Base-by-base conservation (phyloP, 2,888 invertebrate species). In the Miltochrista miniata region DNA sequence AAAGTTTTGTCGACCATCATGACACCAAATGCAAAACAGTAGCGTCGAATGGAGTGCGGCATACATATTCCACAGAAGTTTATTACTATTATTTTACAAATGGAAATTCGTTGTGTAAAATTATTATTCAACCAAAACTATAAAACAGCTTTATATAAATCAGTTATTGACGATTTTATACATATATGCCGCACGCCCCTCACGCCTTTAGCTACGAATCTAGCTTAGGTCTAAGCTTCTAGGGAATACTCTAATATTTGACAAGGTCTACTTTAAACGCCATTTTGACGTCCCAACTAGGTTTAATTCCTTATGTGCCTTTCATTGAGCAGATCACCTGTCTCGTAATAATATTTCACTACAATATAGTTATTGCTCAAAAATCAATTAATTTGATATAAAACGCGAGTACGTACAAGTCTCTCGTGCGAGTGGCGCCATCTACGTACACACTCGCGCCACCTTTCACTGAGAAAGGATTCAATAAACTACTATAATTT, bases 261-360 rank as follows among this genome's bases (percentile, higher is more conserved):
- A 77, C 72, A 79, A 80, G 77, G 78, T 70, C 67, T 79, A 59
- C 59, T 70, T 76, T 64, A 69, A 61, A 59, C 56, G 43, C 51
- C 41, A 60, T 64, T 72, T 68, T 59, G 66, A 61, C 52, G 68
- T 72, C 68, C 65, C 67, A 61, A 72, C 86, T 89, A 88, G 87
- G 55, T 75, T 87, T 82, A 90, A 90, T 90, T 90, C 90, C 90
- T 89, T 78, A 81, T 79, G 89, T 90, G 90, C 90, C 76, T 82
- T 79, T 64, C 65, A 63, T 79, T 84, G 87, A 85, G 86, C 88
- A 85, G 85, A 76, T 76, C 68, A 74, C 72, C 82, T 83, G 83
- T 78, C 83, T 79, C 69, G 67, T 61, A 62, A 68, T 67, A 62
- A 63, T 61, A 74, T 73, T 73, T 14, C 63, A 74, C 72, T 72